phyloP scores from a whole-genome alignment of 2,888 invertebrate species.

The Vannuccia rotundouncinata region DNA sequence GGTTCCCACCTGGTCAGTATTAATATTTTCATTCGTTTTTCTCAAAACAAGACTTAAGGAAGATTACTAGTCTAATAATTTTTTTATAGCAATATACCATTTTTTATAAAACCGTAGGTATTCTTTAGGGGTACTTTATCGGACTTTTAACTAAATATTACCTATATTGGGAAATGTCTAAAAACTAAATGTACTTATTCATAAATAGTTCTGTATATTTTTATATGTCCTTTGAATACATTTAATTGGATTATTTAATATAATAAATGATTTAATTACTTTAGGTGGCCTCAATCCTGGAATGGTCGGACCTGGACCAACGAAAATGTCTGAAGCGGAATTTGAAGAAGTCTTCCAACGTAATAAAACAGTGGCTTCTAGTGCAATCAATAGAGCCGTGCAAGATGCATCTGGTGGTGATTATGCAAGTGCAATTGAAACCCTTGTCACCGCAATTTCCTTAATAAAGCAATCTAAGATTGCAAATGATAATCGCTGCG shows the following conservation, averaged over 20 bases:
- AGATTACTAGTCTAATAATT: too few relatives aligned
- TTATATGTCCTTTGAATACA: too few relatives aligned
- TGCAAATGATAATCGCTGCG: conserved; percentile 90
- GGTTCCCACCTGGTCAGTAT: not conserved
- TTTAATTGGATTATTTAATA: too few relatives aligned
- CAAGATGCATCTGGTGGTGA: conserved; percentile 93
- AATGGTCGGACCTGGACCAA: not conserved
- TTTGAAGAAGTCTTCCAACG: conserved; percentile 90
- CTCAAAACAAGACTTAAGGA: not conserved
- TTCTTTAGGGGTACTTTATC: too few relatives aligned
- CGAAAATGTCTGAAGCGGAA: conserved; percentile 68
- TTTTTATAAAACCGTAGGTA: too few relatives aligned
- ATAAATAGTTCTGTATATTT: too few relatives aligned
- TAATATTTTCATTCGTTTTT: not conserved
- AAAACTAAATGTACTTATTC: too few relatives aligned
- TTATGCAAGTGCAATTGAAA: conserved; percentile 95
- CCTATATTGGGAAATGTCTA: too few relatives aligned
- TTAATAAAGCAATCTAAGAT: conserved; percentile 95
- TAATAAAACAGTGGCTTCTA: conserved; percentile 91
- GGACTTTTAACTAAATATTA: too few relatives aligned
- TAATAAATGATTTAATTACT: not conserved
- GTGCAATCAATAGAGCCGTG: conserved; percentile 91
- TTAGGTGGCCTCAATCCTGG: not conserved
- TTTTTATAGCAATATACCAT: too few relatives aligned
- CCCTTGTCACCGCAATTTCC: conserved; percentile 93